Conservation (phyloP, 2,888 invertebrate species). For the Andrena hattorfiana region DNA sequence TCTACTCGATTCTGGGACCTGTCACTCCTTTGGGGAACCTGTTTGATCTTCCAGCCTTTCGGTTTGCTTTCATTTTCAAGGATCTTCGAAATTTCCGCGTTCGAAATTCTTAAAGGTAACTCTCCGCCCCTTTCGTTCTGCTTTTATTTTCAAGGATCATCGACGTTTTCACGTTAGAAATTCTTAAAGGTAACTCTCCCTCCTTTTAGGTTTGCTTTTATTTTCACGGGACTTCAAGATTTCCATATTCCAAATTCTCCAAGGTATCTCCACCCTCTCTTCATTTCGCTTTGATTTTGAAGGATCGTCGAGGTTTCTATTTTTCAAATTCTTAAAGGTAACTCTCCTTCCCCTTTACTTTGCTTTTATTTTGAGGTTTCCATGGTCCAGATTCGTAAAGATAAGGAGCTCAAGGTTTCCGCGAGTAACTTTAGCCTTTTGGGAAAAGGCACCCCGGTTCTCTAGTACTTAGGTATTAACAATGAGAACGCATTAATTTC, state of each 20-base stretch:
- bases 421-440: no score
- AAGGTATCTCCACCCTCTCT: no score
- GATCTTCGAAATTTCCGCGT: not conserved
- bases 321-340: not conserved
- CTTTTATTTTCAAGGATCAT: not conserved
- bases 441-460: no score
- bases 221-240: not conserved
- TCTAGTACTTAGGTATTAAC: no score
- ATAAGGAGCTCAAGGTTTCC: no score
- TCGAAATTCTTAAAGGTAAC: not conserved
- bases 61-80: not conserved
- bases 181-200: not conserved
- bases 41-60: not conserved
- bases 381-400: not conserved
- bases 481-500: no score
- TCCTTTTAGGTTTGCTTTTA: no score
- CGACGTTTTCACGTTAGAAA: not conserved
- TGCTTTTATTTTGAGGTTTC: not conserved
- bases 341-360: not conserved
- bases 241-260: no score
- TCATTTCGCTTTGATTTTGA: not conserved
- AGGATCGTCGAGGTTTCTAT: not conserved
- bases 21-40: not conserved
- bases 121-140: not conserved
- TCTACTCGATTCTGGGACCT: slow-evolving; percentile 4